Conservation (phyloP, 2,888 invertebrate species). For the Protophormia terraenovae region DNA sequence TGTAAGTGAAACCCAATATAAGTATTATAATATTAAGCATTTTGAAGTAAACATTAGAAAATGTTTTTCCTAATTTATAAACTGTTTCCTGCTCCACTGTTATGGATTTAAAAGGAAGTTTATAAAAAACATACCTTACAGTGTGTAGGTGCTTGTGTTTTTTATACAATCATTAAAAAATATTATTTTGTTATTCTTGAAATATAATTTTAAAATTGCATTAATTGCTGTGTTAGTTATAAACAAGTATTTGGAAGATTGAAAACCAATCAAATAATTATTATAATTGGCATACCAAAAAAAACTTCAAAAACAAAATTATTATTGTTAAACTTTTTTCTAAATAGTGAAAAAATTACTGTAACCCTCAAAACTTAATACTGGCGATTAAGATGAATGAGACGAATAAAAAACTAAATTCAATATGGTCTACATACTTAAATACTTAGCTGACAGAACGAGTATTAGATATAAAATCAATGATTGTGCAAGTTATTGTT, state of each 20-base stretch:
- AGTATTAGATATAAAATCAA: slow-evolving; percentile 50
- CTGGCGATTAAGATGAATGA: slow-evolving; percentile 24
- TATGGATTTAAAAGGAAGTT: neutral
- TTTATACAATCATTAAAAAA: neutral
- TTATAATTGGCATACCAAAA: slow-evolving; percentile 58
- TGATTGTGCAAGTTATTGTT: slow-evolving; percentile 56
- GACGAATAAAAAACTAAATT: neutral
- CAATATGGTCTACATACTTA: neutral
- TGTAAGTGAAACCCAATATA: too few relatives aligned
- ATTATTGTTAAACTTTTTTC: slow-evolving; percentile 1
- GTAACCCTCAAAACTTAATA: slow-evolving; percentile 27
- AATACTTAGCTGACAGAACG: neutral
- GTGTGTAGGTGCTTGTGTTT: slow-evolving; percentile 46
- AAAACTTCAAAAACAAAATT: neutral
- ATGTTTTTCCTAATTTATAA: too few relatives aligned
- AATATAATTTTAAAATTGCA: slow-evolving; percentile 45
- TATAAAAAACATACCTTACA: neutral
- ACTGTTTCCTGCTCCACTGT: slow-evolving; percentile 7
- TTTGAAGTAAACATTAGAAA: too few relatives aligned
- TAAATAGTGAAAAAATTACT: slow-evolving; percentile 17
- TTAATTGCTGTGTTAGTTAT: slow-evolving; percentile 49
- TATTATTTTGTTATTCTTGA: neutral
- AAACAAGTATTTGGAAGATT: neutral
- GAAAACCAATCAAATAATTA: slow-evolving; percentile 59
- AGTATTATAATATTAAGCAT: too few relatives aligned